Percentiles rank a stretch among this genome's conserved stretches.
phyloP scores from a whole-genome alignment of 2,113 vertebrate species.

The Isichthys henryi region DNA sequence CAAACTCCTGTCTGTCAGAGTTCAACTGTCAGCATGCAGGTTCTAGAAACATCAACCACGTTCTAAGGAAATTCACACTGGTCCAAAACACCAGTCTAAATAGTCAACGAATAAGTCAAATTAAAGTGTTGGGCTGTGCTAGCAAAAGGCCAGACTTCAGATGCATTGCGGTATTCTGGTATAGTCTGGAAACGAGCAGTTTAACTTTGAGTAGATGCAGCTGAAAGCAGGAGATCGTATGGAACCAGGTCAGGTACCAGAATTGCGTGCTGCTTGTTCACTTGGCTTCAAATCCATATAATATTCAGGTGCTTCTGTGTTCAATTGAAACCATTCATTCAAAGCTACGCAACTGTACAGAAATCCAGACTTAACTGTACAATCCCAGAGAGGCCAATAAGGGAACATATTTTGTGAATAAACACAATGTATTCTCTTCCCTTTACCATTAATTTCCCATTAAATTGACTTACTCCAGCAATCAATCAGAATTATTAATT shows the following conservation, averaged over 20 bases:
- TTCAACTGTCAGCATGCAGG: not conserved
- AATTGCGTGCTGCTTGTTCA: not conserved
- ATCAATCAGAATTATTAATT: slow-evolving; percentile 20
- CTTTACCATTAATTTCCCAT: slow-evolving; percentile 11
- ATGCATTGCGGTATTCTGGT: not conserved
- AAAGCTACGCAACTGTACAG: not conserved
- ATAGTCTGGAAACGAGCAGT: not conserved
- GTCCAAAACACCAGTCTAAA: not conserved
- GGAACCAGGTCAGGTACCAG: not conserved
- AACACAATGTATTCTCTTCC: not conserved
- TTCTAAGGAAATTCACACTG: not conserved
- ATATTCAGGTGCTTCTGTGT: not conserved
- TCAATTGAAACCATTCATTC: not conserved
- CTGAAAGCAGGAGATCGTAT: not conserved
- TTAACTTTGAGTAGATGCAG: not conserved
- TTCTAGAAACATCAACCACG: not conserved
- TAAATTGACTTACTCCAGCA: not conserved
- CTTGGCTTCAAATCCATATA: not conserved
- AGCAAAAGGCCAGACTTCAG: not conserved
- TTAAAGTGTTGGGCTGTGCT: not conserved
- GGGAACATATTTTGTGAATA: not conserved
- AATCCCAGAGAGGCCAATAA: not conserved
- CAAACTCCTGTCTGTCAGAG: not conserved
- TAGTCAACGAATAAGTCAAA: not conserved
- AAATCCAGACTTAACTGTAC: not conserved